Percentiles rank a stretch among this genome's conserved stretches.
phyloP scores from a whole-genome alignment of 2,888 invertebrate genomes.

The Mythimna vitellina region DNA sequence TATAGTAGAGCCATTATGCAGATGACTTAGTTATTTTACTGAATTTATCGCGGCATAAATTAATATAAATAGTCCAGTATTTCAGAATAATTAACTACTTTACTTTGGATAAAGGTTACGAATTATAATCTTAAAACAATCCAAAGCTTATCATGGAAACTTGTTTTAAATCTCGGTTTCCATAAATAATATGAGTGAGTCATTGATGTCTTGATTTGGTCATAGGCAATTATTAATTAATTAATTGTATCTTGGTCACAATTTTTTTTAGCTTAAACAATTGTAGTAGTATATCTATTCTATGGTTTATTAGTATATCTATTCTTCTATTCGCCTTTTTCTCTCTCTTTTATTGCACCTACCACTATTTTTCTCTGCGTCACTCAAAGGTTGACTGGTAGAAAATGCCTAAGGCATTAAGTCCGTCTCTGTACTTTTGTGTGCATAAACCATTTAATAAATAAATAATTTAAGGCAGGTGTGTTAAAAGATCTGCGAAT shows the following conservation, averaged over 20 bases:
- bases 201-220: conserved; percentile 3
- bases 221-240: conserved; percentile 2
- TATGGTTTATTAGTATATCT: too few species aligned
- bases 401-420: too few species aligned
- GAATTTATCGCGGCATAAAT: conserved; percentile 5
- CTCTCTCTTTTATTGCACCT: too few species aligned
- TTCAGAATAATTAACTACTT: neutral
- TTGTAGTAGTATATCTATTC: neutral
- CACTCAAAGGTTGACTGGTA: too few species aligned
- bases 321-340: too few species aligned
- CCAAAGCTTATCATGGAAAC: neutral
- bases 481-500: conserved; percentile 7
- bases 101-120: neutral
- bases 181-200: neutral
- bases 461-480: too few species aligned
- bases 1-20: conserved; percentile 6
- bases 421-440: too few species aligned
- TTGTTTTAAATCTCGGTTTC: conserved; percentile 5
- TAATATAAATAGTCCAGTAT: neutral
- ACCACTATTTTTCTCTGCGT: too few species aligned
- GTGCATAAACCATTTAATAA: too few species aligned
- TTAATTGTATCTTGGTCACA: neutral
- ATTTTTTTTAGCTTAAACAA: neutral
- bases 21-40: conserved; percentile 11
- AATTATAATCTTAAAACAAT: conserved; percentile 1